Percentiles rank a stretch among this genome's conserved stretches.
phyloP scores from a whole-genome alignment of 2,888 invertebrate genomes.

The Campoplex nolae region DNA sequence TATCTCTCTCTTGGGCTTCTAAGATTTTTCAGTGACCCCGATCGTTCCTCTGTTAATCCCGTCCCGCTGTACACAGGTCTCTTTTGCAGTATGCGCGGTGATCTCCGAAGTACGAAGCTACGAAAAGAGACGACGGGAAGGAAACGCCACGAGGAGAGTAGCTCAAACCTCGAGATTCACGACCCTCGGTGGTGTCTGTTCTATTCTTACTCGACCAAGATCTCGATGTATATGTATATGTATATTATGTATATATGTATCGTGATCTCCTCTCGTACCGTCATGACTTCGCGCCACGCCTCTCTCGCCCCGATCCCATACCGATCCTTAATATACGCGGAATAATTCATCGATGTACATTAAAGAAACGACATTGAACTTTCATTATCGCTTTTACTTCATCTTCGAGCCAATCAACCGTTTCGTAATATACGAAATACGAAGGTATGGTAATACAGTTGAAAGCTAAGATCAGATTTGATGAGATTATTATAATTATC shows the following conservation, averaged over 20 bases:
- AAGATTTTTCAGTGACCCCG: conserved; percentile 63
- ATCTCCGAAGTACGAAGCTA: conserved; percentile 15
- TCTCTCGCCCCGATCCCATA: conserved; percentile 9
- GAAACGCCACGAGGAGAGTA: conserved; percentile 32
- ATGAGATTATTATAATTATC: conserved; percentile 25
- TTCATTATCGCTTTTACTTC: conserved; percentile 52
- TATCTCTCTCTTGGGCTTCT: conserved; percentile 10
- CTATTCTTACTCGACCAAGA: conserved; percentile 8
- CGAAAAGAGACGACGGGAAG: conserved; percentile 8
- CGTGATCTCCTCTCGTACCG: conserved; percentile 49
- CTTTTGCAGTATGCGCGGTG: neutral
- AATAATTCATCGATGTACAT: conserved; percentile 22
- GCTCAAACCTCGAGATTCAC: conserved; percentile 53
- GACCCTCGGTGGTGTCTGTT: conserved; percentile 15
- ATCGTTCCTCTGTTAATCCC: conserved; percentile 40
- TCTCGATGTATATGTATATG: neutral
- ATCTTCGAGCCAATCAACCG: conserved; percentile 34
- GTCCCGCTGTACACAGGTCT: neutral
- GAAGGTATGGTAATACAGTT: conserved; percentile 10
- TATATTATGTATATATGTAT: conserved; percentile 34
- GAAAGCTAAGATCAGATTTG: conserved; percentile 16
- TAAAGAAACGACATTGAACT: conserved; percentile 64
- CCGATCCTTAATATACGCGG: neutral
- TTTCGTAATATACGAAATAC: conserved; percentile 34
- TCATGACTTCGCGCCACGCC: conserved; percentile 61